Conservation (phyloP, 1,140 invertebrate genomes). For the Lasioglossum albipes region DNA sequence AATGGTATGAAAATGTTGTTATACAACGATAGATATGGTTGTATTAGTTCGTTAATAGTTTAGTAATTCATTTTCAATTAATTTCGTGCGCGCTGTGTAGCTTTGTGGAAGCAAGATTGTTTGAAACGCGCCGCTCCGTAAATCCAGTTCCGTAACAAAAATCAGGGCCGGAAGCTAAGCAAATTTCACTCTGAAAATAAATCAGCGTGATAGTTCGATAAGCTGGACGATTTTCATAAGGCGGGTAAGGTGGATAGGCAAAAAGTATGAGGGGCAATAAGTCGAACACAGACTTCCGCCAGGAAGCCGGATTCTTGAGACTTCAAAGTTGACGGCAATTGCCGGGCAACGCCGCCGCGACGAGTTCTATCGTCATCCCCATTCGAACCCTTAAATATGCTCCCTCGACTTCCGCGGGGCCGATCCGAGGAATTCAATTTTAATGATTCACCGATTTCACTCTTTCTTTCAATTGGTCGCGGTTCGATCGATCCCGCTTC, state of each 20-base stretch:
- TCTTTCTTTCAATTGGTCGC: constrained; percentile 26
- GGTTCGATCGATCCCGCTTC: constrained; percentile 45
- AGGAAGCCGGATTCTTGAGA: constrained; percentile 45
- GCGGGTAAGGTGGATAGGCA: not conserved
- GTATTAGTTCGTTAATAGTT: no score
- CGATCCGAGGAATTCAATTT: constrained; percentile 57
- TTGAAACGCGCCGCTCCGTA: not conserved
- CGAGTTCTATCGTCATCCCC: constrained; percentile 25
- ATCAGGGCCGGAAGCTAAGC: not conserved
- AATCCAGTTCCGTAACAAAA: constrained; percentile 4
- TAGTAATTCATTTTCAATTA: not conserved
- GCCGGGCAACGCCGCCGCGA: constrained; percentile 55
- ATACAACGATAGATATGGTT: no score
- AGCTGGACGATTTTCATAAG: constrained; percentile 22
- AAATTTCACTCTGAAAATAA: constrained; percentile 30
- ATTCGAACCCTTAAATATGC: constrained; percentile 42
- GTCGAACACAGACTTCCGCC: constrained; percentile 40
- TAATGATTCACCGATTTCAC: constrained; percentile 61
- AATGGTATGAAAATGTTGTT: no score
- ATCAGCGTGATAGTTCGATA: constrained; percentile 15
- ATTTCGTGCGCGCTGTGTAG: not conserved
- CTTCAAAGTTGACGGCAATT: constrained; percentile 62
- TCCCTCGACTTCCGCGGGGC: constrained; percentile 1
- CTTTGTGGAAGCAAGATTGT: not conserved
- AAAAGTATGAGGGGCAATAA: constrained; percentile 45